A percentile compares a stretch with the other conserved stretches of the same genome.
Evolutionary conservation across 35 echinoderm and acorn worm species (phyloP).

Genomic region (Nesometra sesokonis): DNA sequence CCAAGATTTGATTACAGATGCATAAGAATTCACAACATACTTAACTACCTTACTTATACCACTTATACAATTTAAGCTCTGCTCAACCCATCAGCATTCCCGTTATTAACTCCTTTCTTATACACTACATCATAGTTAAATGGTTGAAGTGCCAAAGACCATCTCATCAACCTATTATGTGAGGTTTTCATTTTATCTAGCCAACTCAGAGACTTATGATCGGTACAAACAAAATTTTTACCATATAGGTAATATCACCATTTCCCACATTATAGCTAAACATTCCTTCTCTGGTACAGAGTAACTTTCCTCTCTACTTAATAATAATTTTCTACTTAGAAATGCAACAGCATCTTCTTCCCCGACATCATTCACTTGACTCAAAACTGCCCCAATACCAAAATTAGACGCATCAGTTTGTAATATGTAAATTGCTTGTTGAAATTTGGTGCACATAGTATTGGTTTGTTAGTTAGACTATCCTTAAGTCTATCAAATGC

Average conservation of each 20-base stretch:
- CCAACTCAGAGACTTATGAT: neutral
- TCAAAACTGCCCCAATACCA: conserved; percentile 5
- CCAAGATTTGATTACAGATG: too few species aligned
- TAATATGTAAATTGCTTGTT: neutral
- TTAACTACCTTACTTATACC: too few species aligned
- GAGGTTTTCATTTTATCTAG: neutral
- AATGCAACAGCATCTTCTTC: neutral
- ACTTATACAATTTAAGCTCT: too few species aligned
- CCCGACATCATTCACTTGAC: neutral
- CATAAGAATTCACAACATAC: too few species aligned
- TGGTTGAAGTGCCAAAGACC: neutral
- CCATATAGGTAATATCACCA: neutral
- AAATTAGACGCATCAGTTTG: conserved; percentile 17
- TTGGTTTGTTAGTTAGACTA: neutral
- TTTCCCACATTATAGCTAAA: neutral
- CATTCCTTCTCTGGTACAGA: neutral
- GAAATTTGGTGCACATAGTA: neutral
- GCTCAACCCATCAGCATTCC: neutral
- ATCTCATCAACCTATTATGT: neutral
- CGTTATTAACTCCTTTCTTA: neutral
- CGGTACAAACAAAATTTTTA: neutral
- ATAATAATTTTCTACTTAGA: neutral
- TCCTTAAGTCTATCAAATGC: neutral
- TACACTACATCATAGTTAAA: neutral
- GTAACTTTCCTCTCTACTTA: neutral